phyloP scores from a whole-genome alignment of 2,113 vertebrate genomes.

The Canis aureus region DNA sequence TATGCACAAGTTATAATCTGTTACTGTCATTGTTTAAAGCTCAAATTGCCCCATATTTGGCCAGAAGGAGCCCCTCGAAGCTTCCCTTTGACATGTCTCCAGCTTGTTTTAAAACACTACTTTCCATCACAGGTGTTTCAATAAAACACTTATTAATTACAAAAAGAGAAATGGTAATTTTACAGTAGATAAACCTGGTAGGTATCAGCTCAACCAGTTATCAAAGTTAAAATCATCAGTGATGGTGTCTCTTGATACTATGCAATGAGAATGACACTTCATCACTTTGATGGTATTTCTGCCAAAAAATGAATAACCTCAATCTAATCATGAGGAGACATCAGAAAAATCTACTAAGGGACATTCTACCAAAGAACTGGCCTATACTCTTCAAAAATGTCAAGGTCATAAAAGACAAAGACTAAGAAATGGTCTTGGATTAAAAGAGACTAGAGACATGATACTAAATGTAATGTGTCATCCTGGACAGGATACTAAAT shows the following conservation, averaged over 20 bases:
- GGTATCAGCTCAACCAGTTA: neutral
- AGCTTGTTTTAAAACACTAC: neutral
- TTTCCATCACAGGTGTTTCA: neutral
- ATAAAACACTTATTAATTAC: conserved; percentile 27
- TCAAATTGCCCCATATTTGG: conserved; percentile 15
- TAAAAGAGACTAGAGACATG: neutral
- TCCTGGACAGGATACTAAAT: neutral
- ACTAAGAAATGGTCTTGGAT: neutral
- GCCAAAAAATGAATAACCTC: conserved; percentile 33
- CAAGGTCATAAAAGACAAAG: neutral
- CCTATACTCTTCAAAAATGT: neutral
- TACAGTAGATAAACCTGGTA: neutral
- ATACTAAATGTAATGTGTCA: neutral
- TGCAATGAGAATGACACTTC: neutral
- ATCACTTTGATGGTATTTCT: neutral
- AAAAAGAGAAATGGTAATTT: conserved; percentile 17
- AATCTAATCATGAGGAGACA: neutral
- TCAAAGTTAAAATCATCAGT: neutral
- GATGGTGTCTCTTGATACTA: neutral
- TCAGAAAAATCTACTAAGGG: neutral
- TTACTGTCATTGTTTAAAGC: neutral
- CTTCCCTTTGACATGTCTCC: neutral
- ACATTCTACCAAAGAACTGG: conserved; percentile 35
- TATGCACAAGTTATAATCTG: neutral
- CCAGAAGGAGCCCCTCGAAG: neutral